These are phyloP conservation scores for Tortricodes alternella DNA, from an alignment of 2,888 invertebrate genomes.

Conservation along the genomic window DNA sequence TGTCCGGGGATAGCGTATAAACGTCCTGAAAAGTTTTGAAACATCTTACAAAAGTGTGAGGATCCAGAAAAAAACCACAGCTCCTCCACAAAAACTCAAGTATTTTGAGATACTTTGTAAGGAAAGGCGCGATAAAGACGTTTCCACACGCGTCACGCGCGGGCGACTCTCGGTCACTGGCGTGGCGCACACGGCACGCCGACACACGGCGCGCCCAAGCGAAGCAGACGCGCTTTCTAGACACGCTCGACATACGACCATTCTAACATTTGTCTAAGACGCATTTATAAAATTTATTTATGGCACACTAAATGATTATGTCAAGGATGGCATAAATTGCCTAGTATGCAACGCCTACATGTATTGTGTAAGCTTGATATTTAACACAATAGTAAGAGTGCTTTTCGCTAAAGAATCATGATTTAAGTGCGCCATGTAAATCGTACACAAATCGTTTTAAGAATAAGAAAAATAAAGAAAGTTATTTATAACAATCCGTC, in stretches of 20 bases:
- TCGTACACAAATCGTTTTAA: background rate
- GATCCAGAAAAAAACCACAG: background rate
- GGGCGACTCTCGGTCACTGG: constrained; percentile 71
- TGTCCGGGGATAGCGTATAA: too few relatives aligned
- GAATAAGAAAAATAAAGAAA: background rate
- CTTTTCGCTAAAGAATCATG: too few relatives aligned
- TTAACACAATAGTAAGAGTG: background rate
- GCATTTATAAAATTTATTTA: constrained; percentile 1
- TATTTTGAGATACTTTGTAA: constrained; percentile 7
- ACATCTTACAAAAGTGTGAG: too few relatives aligned
- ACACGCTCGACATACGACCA: constrained; percentile 31
- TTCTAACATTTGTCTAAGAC: constrained; percentile 12
- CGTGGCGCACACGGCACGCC: constrained; percentile 63
- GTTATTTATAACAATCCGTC: constrained; percentile 5
- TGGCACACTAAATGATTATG: constrained; percentile 18
- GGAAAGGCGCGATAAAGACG: constrained; percentile 45
- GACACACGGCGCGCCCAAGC: constrained; percentile 65
- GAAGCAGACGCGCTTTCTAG: constrained; percentile 76
- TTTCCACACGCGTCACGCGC: constrained; percentile 58
- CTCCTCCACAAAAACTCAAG: constrained; percentile 1
- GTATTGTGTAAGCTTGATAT: background rate
- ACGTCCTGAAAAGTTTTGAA: too few relatives aligned
- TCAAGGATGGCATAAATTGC: constrained; percentile 13
- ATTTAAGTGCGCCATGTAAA: background rate
- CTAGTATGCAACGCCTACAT: background rate